Base-by-base conservation (phyloP, 2,113 vertebrate genomes). In the Nesospiza acunhae region DNA sequence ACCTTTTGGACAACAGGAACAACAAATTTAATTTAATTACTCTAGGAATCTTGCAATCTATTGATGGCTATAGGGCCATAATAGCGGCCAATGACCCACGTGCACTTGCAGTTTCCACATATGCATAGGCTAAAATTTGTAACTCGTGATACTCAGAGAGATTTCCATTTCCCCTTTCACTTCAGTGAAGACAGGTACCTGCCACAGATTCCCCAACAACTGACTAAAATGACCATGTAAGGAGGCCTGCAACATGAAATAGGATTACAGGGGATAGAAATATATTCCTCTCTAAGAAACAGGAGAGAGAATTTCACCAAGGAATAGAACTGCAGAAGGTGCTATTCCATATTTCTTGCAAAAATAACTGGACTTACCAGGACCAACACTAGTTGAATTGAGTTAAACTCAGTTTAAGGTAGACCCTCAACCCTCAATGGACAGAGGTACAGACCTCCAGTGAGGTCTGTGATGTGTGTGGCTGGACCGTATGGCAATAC, bases 401-500 rank as follows among this genome's bases (percentile, higher is more conserved):
- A 68, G 37, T 66, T 74, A 26, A 21, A 24, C 11, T 49, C 42
- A 46, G 24, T n/a, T 47, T 37, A 31, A 68, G 16, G 44, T 6
- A 46, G 26, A 3, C 28, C 18, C n/a, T 68, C 26, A 47, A 1
- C 28, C 9, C 5, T 24, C 52, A 28, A 0, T 7, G 41, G n/a
- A 21, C 44, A 60, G 31, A 84, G n/a, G 9, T 27, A 70, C 30
- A 39, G 50, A 21, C 2, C 8, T 30, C 27, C 15, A 77, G 27
- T 0, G 2, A 70, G 77, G 49, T 74, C 60, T 11, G 62, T 46
- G 47, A n/a, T 2, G 12, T 31, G 19, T 10, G 14, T 23, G 10
- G n/a, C 28, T 22, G 26, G 42, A 21, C 18, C 19, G 2, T 0
- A 2, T 6, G 14, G 31, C 33, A 67, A 58, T 16, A 11, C 0